Percentiles rank a stretch among this genome's conserved stretches.
Conservation (phyloP, 2,888 invertebrate genomes). For the Rosalia funebris region DNA sequence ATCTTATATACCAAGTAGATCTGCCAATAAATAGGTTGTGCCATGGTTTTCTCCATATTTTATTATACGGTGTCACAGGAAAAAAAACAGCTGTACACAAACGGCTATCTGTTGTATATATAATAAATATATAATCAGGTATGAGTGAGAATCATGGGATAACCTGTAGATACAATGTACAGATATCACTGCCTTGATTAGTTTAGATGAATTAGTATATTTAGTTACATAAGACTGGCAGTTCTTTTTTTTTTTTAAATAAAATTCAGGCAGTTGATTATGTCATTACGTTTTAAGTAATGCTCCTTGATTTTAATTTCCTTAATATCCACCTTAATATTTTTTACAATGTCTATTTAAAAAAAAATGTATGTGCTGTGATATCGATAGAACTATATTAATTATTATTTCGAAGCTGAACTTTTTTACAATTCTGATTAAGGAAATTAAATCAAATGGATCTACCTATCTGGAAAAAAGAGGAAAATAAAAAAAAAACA, state of each 20-base stretch:
- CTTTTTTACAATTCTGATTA: slow-evolving; percentile 17
- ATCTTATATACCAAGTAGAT: slow-evolving; percentile 48
- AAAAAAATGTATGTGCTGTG: slow-evolving; percentile 34
- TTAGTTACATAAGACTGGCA: slow-evolving; percentile 58
- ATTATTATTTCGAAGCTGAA: slow-evolving; percentile 23
- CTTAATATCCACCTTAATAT: slow-evolving; percentile 3
- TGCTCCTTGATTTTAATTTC: slow-evolving; percentile 5
- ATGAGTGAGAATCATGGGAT: neutral
- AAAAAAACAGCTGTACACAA: no score
- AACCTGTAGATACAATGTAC: slow-evolving; percentile 52
- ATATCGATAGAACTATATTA: slow-evolving; percentile 30
- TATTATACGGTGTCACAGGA: no score
- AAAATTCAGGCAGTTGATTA: slow-evolving; percentile 32
- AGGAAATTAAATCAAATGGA: slow-evolving; percentile 10
- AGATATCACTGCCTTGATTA: slow-evolving; percentile 55
- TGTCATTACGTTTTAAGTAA: slow-evolving; percentile 12
- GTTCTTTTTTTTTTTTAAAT: slow-evolving; percentile 41
- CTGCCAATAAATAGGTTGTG: slow-evolving; percentile 46
- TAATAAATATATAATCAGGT: no score
- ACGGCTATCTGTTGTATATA: no score
- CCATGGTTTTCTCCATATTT: slow-evolving; percentile 35
- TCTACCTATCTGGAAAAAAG: neutral
- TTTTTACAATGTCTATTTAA: slow-evolving; percentile 12
- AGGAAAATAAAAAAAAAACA: slow-evolving; percentile 20
- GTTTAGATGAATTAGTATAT: slow-evolving; percentile 49